Conservation (phyloP, 2,113 vertebrate genomes). For the Herpailurus yagouaroundi region DNA sequence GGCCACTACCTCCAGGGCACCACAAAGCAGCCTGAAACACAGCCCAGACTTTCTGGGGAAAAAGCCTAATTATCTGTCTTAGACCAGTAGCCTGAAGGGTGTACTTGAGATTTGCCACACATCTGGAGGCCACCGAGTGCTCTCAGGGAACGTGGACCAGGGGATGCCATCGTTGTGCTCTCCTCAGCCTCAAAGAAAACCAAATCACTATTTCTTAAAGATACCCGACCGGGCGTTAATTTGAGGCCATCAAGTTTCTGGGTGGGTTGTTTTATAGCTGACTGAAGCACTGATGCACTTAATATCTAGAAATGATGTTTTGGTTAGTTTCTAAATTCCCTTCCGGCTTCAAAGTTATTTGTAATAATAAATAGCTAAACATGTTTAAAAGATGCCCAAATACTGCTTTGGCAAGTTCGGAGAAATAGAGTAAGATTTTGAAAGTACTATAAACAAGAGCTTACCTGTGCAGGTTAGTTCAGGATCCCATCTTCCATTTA, state of each 20-base stretch:
- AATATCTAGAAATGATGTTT: background rate
- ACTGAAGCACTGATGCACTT: background rate
- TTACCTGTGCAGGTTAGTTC: conserved; percentile 73
- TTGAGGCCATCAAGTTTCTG: background rate
- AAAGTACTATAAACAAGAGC: background rate
- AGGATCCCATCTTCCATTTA: conserved; percentile 80
- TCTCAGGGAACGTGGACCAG: rapidly evolving
- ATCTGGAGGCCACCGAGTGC: background rate
- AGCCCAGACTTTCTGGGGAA: background rate
- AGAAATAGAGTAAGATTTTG: background rate
- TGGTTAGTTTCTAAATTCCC: background rate
- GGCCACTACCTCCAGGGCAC: background rate
- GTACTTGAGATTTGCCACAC: background rate
- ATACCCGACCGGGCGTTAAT: background rate
- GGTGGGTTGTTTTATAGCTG: background rate
- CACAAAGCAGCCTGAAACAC: background rate
- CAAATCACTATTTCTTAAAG: background rate
- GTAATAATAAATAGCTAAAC: background rate
- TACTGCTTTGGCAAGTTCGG: background rate
- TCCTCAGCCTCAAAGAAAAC: background rate
- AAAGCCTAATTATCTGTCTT: background rate
- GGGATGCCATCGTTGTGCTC: background rate
- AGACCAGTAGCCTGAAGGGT: background rate
- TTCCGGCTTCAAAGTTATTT: background rate
- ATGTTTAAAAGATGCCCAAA: background rate